Evolutionary conservation across 2,888 invertebrate genomes (phyloP).

Genomic region (Punctoribates punctum): DNA sequence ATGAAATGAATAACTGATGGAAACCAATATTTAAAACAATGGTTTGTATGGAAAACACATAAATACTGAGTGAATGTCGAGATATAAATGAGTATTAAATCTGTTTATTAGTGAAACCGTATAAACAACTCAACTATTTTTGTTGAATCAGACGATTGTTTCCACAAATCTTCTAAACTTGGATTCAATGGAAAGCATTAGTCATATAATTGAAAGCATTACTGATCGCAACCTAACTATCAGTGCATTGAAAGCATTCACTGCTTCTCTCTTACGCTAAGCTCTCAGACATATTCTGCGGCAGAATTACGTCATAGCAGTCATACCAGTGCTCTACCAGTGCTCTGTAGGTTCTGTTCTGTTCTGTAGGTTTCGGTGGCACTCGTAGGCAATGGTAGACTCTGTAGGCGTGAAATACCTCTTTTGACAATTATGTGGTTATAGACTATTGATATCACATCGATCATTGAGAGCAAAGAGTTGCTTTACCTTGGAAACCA

Average conservation of each 20-base stretch:
- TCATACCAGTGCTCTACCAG: neutral
- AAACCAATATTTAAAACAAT: no score
- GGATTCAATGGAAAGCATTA: slow-evolving; percentile 2
- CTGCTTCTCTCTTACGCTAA: neutral
- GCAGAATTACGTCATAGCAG: slow-evolving; percentile 10
- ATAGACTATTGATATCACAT: neutral
- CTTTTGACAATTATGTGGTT: neutral
- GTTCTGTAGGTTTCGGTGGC: neutral
- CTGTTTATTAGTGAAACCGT: no score
- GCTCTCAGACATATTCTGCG: slow-evolving; percentile 13
- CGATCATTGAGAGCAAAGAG: no score
- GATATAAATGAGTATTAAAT: no score
- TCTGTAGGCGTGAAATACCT: neutral
- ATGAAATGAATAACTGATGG: no score
- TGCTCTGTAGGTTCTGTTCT: neutral
- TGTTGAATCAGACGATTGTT: neutral
- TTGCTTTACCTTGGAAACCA: no score
- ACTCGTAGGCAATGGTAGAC: no score
- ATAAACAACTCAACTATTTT: neutral
- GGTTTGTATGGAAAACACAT: no score
- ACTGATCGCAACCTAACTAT: neutral
- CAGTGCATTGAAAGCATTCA: neutral
- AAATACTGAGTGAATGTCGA: no score
- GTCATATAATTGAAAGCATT: neutral
- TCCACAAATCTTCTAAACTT: neutral